Evolutionary conservation across 1,140 invertebrate species (phyloP), one percentile per base, ranked within the genome.

Genomic region (Drosophila parvula): DNA sequence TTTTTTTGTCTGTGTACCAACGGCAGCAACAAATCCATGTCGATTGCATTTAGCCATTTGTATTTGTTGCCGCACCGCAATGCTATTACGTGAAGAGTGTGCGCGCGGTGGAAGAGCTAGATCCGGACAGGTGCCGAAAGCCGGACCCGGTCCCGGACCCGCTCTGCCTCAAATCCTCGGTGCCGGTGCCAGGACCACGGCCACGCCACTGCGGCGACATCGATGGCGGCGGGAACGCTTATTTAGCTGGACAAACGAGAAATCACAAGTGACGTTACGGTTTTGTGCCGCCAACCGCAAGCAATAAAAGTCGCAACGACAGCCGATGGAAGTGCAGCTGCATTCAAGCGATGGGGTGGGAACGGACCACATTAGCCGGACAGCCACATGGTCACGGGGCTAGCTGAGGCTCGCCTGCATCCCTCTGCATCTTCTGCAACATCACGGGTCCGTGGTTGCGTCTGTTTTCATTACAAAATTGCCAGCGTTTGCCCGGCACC

Each of bases 241-340:
- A 77, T 89, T 88, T 80, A 75, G 84, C 69, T 61, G 61, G 62
- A 64, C 82, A 81, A 84, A 80, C 65, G 83, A 69, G 68, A 88
- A 89, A 89, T 88, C 84, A 89, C 69, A 88, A 88, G 84, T 89
- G 84, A 89, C 84, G 84, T 80, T 84, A 84, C 67, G 83, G 83
- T 78, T 86, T 83, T 88, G 83, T 89, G 67, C 68, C 84, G 76
- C 80, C 78, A 89, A 84, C 84, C 84, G 84, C 84, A 89, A 76
- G 84, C 84, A 88, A 88, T 88, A 88, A 89, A 88, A 89, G 84
- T 89, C 84, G 74, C 81, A 74, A 60, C 60, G 83, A 74, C 83
- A 71, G 68, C 68, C 38, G 60, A 53, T 53, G 32, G 4, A 53
- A 38, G 18, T 36, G 51, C 50, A 10, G 7, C 12, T 14, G 38